Percentiles rank a stretch among this genome's conserved stretches.
Conservation (phyloP, 2,888 invertebrate species). For the Orthosia cruda region DNA sequence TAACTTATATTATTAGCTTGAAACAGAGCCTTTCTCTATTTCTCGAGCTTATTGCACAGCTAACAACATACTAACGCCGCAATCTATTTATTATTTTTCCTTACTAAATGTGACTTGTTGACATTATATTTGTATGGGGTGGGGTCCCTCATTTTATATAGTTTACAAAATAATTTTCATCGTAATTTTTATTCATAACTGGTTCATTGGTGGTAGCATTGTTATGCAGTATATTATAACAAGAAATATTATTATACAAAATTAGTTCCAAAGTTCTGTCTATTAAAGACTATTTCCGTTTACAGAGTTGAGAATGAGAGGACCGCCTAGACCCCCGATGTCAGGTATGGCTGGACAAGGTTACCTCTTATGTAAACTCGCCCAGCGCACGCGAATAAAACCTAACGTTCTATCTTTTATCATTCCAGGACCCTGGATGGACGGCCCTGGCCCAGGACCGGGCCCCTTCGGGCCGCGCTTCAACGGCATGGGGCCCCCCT, state of each 20-base stretch:
- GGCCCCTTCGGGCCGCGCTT: slow-evolving; percentile 80
- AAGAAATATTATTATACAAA: slow-evolving; percentile 8
- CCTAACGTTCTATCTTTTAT: slow-evolving; percentile 29
- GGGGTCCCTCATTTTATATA: slow-evolving; percentile 47
- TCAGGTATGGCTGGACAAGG: slow-evolving; percentile 80
- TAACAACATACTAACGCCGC: background rate
- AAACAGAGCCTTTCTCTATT: background rate
- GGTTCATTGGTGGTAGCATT: slow-evolving; percentile 36
- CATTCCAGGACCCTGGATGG: slow-evolving; percentile 89
- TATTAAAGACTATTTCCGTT: slow-evolving; percentile 78
- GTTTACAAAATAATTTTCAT: background rate
- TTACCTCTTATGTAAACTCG: slow-evolving; percentile 48
- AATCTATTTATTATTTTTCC: background rate
- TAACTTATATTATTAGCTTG: background rate
- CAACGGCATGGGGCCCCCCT: slow-evolving; percentile 86
- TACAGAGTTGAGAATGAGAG: slow-evolving; percentile 90
- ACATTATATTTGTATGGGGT: slow-evolving; percentile 24
- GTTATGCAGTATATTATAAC: background rate
- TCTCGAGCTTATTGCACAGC: background rate
- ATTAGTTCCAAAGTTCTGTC: slow-evolving; percentile 32
- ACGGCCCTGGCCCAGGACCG: slow-evolving; percentile 78
- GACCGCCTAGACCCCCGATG: slow-evolving; percentile 85
- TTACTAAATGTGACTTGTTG: background rate
- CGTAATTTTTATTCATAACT: slow-evolving; percentile 15
- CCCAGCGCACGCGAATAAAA: slow-evolving; percentile 43